phyloP scores from a whole-genome alignment of 2,888 invertebrate genomes.

The Clusia tigrina region DNA sequence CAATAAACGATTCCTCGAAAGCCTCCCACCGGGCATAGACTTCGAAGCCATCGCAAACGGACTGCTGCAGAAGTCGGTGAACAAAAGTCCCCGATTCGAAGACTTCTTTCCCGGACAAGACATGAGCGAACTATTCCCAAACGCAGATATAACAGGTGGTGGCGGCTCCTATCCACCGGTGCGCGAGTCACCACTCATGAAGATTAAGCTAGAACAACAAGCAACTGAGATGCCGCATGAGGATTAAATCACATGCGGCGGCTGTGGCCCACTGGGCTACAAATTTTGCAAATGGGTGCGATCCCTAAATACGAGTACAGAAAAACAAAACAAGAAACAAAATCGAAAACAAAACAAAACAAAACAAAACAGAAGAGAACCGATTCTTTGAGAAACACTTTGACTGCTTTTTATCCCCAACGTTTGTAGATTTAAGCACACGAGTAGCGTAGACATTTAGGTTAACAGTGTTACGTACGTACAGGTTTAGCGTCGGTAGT shows the following conservation, averaged over 20 bases:
- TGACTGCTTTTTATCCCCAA: constrained; percentile 62
- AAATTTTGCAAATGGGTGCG: background rate
- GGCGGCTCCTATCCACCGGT: constrained; percentile 45
- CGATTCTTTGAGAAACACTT: constrained; percentile 37
- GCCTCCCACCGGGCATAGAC: constrained; percentile 60
- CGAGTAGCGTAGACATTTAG: constrained; percentile 5
- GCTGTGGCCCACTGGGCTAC: background rate
- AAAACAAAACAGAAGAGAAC: background rate
- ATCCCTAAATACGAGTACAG: too few species aligned
- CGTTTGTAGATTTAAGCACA: constrained; percentile 41
- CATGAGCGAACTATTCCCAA: constrained; percentile 56
- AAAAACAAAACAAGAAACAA: too few species aligned
- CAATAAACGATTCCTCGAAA: constrained; percentile 60
- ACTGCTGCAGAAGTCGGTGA: constrained; percentile 59
- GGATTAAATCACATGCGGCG: constrained; percentile 47
- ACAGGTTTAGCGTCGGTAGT: constrained; percentile 14
- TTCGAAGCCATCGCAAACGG: constrained; percentile 62
- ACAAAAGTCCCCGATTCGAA: constrained; percentile 61
- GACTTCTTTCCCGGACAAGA: constrained; percentile 60
- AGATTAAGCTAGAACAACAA: constrained; percentile 61
- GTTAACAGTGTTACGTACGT: constrained; percentile 36
- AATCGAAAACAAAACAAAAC: too few species aligned
- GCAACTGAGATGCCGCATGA: constrained; percentile 58
- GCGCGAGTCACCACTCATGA: constrained; percentile 57
- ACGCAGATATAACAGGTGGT: constrained; percentile 44